Percentiles rank a stretch among this genome's conserved stretches.
Evolutionary conservation across 2,113 vertebrate genomes (phyloP).

Genomic region (Urocynchramus pylzowi): DNA sequence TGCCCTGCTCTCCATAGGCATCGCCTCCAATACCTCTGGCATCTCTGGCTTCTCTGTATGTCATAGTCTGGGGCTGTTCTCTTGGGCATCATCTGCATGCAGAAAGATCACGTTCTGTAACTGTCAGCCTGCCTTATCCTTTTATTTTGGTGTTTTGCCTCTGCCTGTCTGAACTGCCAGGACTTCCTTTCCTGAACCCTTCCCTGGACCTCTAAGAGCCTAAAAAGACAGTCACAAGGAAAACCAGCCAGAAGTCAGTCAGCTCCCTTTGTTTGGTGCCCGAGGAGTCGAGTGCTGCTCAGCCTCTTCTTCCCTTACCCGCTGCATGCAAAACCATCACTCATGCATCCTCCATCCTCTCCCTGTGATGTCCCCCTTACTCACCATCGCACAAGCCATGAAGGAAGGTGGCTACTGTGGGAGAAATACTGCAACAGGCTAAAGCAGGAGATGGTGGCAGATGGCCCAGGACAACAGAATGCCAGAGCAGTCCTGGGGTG

Average conservation of each 20-base stretch:
- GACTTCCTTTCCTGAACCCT: conserved; percentile 55
- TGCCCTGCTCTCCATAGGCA: conserved; percentile 42
- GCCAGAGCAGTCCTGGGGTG: neutral
- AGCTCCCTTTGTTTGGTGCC: neutral
- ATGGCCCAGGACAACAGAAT: neutral
- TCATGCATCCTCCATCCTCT: conserved; percentile 22
- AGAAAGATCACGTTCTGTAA: conserved; percentile 28
- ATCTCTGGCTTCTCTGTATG: conserved; percentile 72
- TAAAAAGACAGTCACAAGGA: neutral
- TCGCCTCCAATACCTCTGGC: conserved; percentile 19
- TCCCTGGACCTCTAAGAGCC: neutral
- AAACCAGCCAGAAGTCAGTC: neutral
- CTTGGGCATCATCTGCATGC: conserved; percentile 72
- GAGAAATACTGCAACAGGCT: neutral
- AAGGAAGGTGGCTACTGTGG: conserved; percentile 19
- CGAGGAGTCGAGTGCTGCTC: neutral
- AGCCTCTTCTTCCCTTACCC: conserved; percentile 30
- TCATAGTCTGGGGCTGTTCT: conserved; percentile 72
- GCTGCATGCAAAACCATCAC: conserved; percentile 36
- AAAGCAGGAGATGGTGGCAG: neutral
- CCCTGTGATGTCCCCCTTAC: neutral
- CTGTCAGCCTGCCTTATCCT: conserved; percentile 47
- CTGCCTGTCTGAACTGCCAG: conserved; percentile 54
- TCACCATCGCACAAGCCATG: neutral
- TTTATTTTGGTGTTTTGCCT: conserved; percentile 45